phyloP scores from a whole-genome alignment of 2,797 vertebrate genomes.

The Percopsis omiscomaycus region DNA sequence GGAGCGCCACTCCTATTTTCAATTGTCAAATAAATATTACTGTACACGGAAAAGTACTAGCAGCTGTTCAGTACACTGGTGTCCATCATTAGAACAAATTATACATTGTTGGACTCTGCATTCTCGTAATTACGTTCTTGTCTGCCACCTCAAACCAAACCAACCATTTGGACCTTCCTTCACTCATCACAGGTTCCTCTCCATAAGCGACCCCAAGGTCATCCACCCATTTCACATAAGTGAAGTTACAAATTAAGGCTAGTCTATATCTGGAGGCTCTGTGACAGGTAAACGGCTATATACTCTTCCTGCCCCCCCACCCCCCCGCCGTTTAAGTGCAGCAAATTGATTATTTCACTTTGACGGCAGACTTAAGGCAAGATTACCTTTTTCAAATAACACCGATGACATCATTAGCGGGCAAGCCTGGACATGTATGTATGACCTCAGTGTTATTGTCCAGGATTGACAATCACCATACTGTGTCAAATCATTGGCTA shows the following conservation, averaged over 20 bases:
- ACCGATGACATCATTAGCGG: constrained; percentile 60
- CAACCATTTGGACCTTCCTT: neutral
- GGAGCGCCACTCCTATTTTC: constrained; percentile 31
- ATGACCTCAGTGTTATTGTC: constrained; percentile 34
- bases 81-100: constrained; percentile 45
- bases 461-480: constrained; percentile 33
- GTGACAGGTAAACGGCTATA: constrained; percentile 29
- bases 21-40: constrained; percentile 59
- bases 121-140: constrained; percentile 39
- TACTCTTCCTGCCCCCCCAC: constrained; percentile 6
- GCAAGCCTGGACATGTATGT: constrained; percentile 59
- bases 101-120: constrained; percentile 42
- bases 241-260: constrained; percentile 39
- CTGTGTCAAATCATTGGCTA: constrained; percentile 20
- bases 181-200: constrained; percentile 23
- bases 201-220: constrained; percentile 25
- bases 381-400: constrained; percentile 56
- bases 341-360: constrained; percentile 46
- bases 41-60: constrained; percentile 39
- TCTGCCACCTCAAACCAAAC: neutral
- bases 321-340: neutral
- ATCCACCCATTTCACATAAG: constrained; percentile 26
- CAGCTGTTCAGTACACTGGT: constrained; percentile 42
- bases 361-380: constrained; percentile 26
- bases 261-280: constrained; percentile 20